These are phyloP conservation scores for Formicarius rufipectus DNA, from an alignment of 2,113 vertebrate species.

Conservation along the genomic window DNA sequence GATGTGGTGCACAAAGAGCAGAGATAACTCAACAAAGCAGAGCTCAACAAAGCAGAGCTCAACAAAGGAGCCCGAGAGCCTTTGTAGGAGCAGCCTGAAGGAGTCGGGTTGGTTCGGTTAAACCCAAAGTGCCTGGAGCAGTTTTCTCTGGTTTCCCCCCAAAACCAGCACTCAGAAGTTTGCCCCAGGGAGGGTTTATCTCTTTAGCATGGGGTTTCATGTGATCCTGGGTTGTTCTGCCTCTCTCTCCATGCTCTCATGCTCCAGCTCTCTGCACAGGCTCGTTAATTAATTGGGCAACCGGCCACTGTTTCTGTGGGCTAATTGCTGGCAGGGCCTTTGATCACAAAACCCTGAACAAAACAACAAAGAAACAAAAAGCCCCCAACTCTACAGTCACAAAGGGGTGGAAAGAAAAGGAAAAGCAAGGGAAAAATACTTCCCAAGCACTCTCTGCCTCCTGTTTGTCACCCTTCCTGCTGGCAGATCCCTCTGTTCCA, in stretches of 20 bases:
- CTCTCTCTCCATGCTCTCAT: neutral
- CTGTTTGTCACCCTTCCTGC: neutral
- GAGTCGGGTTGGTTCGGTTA: too few relatives aligned
- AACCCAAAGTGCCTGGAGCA: neutral
- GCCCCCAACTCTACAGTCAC: neutral
- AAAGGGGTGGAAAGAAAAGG: neutral
- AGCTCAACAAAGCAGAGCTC: neutral
- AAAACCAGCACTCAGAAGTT: neutral
- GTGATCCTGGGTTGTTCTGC: neutral
- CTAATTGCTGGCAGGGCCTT: neutral
- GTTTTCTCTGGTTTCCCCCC: neutral
- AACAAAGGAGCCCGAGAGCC: neutral
- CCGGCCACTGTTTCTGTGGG: neutral
- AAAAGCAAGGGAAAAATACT: neutral
- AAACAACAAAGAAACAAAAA: neutral
- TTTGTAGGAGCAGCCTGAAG: neutral
- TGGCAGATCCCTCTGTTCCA: neutral
- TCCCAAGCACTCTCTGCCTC: neutral
- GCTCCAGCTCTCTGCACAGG: neutral
- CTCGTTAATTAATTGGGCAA: constrained; percentile 9
- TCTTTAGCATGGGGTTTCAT: neutral
- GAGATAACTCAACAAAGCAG: neutral
- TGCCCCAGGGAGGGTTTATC: neutral
- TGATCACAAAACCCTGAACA: neutral
- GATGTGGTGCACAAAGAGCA: neutral